Percentiles rank a stretch among this genome's conserved stretches.
Evolutionary conservation across 2,113 vertebrate genomes (phyloP).

Genomic region (Ranitomeya variabilis): DNA sequence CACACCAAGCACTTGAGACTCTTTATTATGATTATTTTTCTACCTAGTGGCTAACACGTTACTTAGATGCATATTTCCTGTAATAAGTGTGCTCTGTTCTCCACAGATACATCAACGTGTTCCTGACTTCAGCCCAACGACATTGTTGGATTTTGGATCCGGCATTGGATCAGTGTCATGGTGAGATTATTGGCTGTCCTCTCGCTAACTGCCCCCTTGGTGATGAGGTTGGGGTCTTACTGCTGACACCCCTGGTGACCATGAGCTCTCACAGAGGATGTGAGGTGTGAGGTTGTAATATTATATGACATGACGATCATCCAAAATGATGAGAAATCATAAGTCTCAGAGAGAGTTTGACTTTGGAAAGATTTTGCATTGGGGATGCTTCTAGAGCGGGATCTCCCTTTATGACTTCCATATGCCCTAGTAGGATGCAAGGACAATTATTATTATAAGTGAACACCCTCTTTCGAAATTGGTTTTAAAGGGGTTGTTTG

Average conservation of each 20-base stretch:
- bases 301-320: background rate
- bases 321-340: background rate
- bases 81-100: background rate
- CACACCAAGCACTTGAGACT: too few species aligned
- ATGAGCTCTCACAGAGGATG: background rate
- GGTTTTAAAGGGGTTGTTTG: background rate
- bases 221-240: background rate
- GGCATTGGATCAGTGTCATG: conserved; percentile 82
- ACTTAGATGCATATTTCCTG: background rate
- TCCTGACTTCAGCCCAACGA: conserved; percentile 75
- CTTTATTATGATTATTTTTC: too few species aligned
- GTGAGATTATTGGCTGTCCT: conserved; percentile 63
- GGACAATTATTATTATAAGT: background rate
- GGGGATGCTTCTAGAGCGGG: background rate
- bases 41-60: too few species aligned
- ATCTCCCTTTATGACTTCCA: background rate
- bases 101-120: conserved; percentile 78
- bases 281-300: background rate
- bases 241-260: background rate
- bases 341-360: background rate
- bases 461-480: background rate
- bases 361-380: too few species aligned
- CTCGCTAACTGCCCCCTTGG: background rate
- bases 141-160: conserved; percentile 87
- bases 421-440: background rate